Evolutionary conservation across 2,113 vertebrate genomes (phyloP), one percentile per base, ranked within the genome.

Genomic region (Synchiropus splendidus): DNA sequence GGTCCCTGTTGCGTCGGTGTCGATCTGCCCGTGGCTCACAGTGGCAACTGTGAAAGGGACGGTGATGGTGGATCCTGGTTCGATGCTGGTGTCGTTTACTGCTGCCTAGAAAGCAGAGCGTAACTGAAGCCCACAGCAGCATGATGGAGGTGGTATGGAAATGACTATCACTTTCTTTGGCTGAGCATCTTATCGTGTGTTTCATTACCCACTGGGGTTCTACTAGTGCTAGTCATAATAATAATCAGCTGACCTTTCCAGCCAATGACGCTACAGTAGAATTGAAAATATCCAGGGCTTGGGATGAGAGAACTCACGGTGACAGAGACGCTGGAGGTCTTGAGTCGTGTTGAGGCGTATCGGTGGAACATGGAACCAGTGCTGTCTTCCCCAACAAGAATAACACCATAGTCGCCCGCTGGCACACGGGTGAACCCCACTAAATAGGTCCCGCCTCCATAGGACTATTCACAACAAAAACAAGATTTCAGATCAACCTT

Each of bases 301-400:
- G n/a, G n/a, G 21, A 5, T 8, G 21, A 27, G 21, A 8, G 21
- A 0, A 32, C 78, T 82, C 47, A 85, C 82, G 32, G 45, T 74
- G 2, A 85, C 27, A 17, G 47, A 61, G 54, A 86, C 45, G 39
- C 17, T 60, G 11, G 83, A 78, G 39, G 74, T 51, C 51, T 39
- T 65, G n/a, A 83, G 56, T 45, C 44, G 62, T 5, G 77, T 85
- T 46, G 69, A 36, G 6, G 77, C 64, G 39, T 86, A 81, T 48
- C 84, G 70, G 67, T 85, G 77, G 58, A 85, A 80, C 16, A 1
- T 18, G 39, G 51, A 45, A 44, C 39, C 34, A n/a, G n/a, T n/a
- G 34, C 11, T 47, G n/a, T 48, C 57, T 31, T 67, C 42, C 38
- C 79, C 84, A 37, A 11, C 69, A 18, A 86, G 39, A 12, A 40